Base-by-base conservation (phyloP, 2,888 invertebrate genomes). In the Dryobota labecula region DNA sequence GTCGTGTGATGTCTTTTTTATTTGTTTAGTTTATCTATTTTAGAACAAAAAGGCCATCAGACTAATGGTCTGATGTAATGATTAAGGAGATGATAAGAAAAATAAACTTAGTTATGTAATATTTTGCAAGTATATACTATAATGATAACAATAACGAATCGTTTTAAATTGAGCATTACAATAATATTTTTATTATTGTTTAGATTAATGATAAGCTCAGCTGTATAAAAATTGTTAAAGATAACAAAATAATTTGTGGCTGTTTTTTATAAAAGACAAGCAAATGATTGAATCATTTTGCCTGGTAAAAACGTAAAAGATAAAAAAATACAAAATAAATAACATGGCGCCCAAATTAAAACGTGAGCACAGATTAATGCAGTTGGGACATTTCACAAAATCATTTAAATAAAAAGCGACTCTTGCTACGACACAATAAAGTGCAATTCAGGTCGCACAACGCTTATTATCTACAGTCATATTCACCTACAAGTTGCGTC, bases 21-120 rank as follows among this genome's bases (percentile, higher is more conserved):
- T 76, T 76, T 76, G 30, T 49, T 53, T 57, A 36, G 15, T 27
- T 24, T 51, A 53, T 61, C 8, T 66, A 56, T 49, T 74, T 70
- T 47, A 45, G 13, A 41, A 30, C 20, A 57, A 18, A 33, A 60
- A 24, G 9, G 2, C 43, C 11, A 49, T 49, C 11, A 38, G 1
- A 45, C 30, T 53, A 47, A 47, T 56, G 9, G 2, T 33, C 2
- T 27, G 43, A 24, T 38, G 38, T 24, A 73, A 20, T 9, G 15
- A 54, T 36, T 45, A 43, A 11, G 15, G 43, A 60, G 7, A 18
- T 18, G 13, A 45, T 43, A 36, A 24, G 6, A 36, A 43, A 41
- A 41, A 36, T 6, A 36, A 36, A 18, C 18, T 13, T 1, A 36
- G 5, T 30, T 27, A 13, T 2, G 24, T 41, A 41, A 9, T 49